phyloP scores from a whole-genome alignment of 2,888 invertebrate species.

The Brachyptera risi region DNA sequence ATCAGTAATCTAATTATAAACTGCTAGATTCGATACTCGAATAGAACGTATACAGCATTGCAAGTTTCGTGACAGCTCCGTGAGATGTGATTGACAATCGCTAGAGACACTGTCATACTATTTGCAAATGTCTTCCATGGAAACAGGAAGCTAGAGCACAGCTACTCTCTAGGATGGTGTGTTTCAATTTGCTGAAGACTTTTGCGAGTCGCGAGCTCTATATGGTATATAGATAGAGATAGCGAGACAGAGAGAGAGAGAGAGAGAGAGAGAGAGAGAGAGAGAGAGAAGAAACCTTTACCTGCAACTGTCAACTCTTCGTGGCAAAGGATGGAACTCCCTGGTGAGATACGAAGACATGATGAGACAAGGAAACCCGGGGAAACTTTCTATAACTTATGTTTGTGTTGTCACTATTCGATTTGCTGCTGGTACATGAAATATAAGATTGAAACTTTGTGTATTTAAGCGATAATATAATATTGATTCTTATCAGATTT shows the following conservation, averaged over 20 bases:
- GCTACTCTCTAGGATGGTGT: too few species aligned
- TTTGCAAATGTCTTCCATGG: conserved; percentile 25
- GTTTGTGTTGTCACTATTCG: not conserved
- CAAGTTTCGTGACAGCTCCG: conserved; percentile 1
- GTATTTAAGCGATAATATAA: too few species aligned
- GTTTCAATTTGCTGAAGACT: not conserved
- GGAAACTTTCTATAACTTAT: not conserved
- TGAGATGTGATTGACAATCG: conserved; percentile 27
- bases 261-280: too few species aligned
- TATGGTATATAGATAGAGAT: too few species aligned
- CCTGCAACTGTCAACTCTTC: conserved; percentile 7
- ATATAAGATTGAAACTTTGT: too few species aligned
- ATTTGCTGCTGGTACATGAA: not conserved
- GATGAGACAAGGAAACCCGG: not conserved
- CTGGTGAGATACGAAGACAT: not conserved
- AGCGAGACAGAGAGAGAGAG: too few species aligned
- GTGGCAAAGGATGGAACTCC: not conserved
- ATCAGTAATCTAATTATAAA: conserved; percentile 46
- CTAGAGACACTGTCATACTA: conserved; percentile 31
- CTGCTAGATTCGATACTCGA: too few species aligned
- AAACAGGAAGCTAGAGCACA: too few species aligned
- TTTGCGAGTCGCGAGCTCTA: not conserved
- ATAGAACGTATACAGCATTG: conserved; percentile 28
- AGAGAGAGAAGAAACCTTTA: too few species aligned
- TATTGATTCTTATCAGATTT: too few species aligned